Evolutionary conservation across 2,888 invertebrate species (phyloP).

Genomic region (Caradrina clavipalpis): DNA sequence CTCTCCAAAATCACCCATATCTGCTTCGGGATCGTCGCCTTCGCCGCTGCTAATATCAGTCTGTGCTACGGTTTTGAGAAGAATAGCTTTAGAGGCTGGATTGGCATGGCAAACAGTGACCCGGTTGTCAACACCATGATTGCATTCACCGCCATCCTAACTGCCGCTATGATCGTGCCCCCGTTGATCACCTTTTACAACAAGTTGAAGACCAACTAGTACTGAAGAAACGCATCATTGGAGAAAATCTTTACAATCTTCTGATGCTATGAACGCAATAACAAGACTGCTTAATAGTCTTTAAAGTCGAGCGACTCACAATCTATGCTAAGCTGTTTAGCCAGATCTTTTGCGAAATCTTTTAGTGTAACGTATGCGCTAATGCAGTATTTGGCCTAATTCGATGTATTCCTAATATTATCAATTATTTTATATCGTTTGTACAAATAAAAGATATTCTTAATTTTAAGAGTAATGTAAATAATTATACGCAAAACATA

Average conservation of each 20-base stretch:
- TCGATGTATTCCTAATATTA: slow-evolving; percentile 6
- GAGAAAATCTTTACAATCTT: neutral
- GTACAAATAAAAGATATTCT: slow-evolving; percentile 30
- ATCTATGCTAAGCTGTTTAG: neutral
- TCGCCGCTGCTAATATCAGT: slow-evolving; percentile 66
- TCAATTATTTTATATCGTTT: slow-evolving; percentile 25
- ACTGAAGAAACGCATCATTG: neutral
- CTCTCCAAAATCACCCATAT: slow-evolving; percentile 78
- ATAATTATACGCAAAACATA: slow-evolving; percentile 17
- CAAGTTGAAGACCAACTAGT: slow-evolving; percentile 57
- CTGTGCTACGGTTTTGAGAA: slow-evolving; percentile 81
- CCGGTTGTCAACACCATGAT: slow-evolving; percentile 70
- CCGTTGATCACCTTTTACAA: slow-evolving; percentile 72
- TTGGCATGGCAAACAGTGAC: slow-evolving; percentile 43
- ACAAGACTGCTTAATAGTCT: slow-evolving; percentile 13
- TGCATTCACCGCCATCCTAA: slow-evolving; percentile 67
- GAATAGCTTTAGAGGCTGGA: slow-evolving; percentile 67
- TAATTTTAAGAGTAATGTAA: slow-evolving; percentile 29
- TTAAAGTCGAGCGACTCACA: neutral
- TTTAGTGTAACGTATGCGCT: slow-evolving; percentile 2
- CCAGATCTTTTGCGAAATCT: slow-evolving; percentile 8
- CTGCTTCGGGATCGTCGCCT: slow-evolving; percentile 76
- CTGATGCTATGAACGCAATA: neutral
- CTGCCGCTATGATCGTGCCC: slow-evolving; percentile 72
- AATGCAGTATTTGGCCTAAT: neutral